A percentile compares a stretch with the other conserved stretches of the same genome.
Conservation (phyloP, 1,140 invertebrate genomes). For the Armadillidium nasatum region DNA sequence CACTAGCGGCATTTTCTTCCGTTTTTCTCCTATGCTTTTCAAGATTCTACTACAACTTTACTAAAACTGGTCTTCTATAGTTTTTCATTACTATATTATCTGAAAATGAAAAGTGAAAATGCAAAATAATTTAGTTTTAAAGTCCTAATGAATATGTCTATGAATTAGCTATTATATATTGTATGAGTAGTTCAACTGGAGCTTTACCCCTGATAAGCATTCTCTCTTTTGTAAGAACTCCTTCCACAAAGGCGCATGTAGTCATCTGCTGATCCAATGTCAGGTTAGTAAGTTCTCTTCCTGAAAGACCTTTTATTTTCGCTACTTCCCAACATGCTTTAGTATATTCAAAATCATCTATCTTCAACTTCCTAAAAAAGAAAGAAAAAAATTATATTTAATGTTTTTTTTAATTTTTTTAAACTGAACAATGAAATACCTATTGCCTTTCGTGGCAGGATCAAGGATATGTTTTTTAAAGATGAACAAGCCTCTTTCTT, state of each 20-base stretch:
- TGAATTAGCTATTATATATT: conserved; percentile 56
- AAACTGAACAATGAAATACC: conserved; percentile 50
- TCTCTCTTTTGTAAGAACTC: conserved; percentile 86
- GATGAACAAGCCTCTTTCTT: conserved; percentile 81
- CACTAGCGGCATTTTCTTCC: not conserved
- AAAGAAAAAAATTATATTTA: not conserved
- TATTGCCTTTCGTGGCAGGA: conserved; percentile 74
- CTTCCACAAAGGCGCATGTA: conserved; percentile 91
- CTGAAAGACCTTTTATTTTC: conserved; percentile 81
- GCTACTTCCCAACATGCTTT: conserved; percentile 83
- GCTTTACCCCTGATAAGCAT: conserved; percentile 77
- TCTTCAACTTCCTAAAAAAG: conserved; percentile 69
- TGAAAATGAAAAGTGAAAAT: conserved; percentile 1
- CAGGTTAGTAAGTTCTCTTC: conserved; percentile 93
- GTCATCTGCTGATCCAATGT: conserved; percentile 93
- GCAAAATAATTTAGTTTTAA: not conserved
- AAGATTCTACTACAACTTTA: conserved; percentile 29
- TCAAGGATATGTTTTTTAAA: conserved; percentile 93
- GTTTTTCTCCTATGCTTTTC: not conserved
- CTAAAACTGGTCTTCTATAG: conserved; percentile 35
- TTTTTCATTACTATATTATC: conserved; percentile 30
- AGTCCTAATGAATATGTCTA: not conserved
- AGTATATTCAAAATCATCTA: conserved; percentile 91
- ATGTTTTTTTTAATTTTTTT: not conserved
- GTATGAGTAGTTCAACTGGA: conserved; percentile 75